A percentile compares a stretch with the other conserved stretches of the same genome.
Evolutionary conservation across 2,797 vertebrate species (phyloP).

Genomic region (Enteromius fasciolatus): DNA sequence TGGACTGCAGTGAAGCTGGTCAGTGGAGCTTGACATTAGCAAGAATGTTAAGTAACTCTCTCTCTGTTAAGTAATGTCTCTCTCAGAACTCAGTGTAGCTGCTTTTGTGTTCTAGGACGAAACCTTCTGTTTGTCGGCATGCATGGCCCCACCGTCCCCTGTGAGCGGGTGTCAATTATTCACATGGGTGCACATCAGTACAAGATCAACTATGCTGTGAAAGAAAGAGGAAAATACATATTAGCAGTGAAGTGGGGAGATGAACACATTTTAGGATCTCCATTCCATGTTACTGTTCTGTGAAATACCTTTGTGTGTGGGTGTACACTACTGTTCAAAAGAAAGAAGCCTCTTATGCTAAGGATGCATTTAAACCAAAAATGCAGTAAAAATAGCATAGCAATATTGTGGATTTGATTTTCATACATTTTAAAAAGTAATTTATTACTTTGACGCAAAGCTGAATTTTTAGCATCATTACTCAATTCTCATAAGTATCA

Average conservation of each 20-base stretch:
- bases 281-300: constrained; percentile 8
- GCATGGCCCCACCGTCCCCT: constrained; percentile 75
- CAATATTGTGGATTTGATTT: background rate
- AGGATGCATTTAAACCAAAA: background rate
- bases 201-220: constrained; percentile 72
- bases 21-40: constrained; percentile 26
- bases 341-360: background rate
- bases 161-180: constrained; percentile 79
- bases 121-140: constrained; percentile 81
- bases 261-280: constrained; percentile 36
- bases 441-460: background rate
- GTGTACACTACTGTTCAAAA: background rate
- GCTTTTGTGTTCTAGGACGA: constrained; percentile 26
- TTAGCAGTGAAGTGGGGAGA: constrained; percentile 37
- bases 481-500: background rate
- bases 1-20: constrained; percentile 83
- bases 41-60: background rate
- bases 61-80: background rate
- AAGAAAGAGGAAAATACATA: constrained; percentile 19
- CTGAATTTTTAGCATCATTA: background rate
- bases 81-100: background rate
- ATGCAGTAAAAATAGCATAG: too few relatives aligned
- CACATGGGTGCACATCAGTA: constrained; percentile 77
- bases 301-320: background rate
- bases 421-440: background rate